Base-by-base conservation (phyloP, 2,888 invertebrate genomes). In the Hoplodrina ambigua region DNA sequence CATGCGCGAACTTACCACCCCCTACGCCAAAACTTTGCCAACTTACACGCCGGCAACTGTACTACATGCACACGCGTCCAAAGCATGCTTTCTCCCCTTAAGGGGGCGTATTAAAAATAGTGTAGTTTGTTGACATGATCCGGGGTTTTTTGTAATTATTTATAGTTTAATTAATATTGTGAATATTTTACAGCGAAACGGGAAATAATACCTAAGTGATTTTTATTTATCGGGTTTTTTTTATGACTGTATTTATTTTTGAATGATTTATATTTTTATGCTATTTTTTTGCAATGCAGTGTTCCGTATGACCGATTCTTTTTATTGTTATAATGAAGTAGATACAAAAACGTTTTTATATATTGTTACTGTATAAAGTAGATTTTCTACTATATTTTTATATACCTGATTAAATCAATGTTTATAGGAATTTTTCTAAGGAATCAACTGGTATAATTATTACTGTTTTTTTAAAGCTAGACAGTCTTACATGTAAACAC, bases 341-440 rank as follows among this genome's bases (percentile, higher is more conserved):
- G 19, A 55, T 69, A 7, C 25, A 50, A 53, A 75, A 74, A 71
- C 49, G 37, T 70, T 73, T 75, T n/a, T n/a, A n/a, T 69, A 72
- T 20, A 77, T 72, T 69, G 65, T 81, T 75, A 58, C 52, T 74
- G 67, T 86, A 78, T 67, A 78, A 70, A 79, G 76, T 83, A 80
- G 67, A 60, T 75, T 82, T 78, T 72, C 69, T 83, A 80, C 68
- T 74, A 67, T 83, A 76, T 78, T 69, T 83, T 85, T 85, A 68
- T 82, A 79, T 57, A 71, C 17, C 33, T 60, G 19, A 74, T 56
- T 56, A 69, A 58, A 59, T 52, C 58, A 60, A 63, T 69, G 53
- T 84, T 75, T 71, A 52, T 72, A 83, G 54, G 52, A 81, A 63
- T 70, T 25, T 78, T 63, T 81, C 50, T 56, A n/a, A 49, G 44